These are phyloP conservation scores for Cercopithecus mona DNA, from an alignment of 2,113 vertebrate species.

Conservation along the genomic window DNA sequence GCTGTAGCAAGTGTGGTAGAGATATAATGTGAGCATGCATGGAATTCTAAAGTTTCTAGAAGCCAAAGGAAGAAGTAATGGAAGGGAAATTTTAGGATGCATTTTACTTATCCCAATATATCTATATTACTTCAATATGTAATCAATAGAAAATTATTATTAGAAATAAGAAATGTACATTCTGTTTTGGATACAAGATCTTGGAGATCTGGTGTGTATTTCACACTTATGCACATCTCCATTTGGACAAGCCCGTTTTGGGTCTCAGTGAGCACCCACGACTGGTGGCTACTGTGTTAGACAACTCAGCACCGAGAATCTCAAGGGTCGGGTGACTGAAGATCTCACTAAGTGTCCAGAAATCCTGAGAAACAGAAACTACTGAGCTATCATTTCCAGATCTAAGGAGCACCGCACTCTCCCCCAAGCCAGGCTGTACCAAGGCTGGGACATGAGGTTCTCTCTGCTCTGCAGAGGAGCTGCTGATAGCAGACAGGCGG, in stretches of 20 bases:
- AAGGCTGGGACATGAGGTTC: background rate
- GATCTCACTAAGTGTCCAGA: background rate
- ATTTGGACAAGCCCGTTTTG: accelerated
- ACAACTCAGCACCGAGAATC: background rate
- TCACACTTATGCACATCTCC: accelerated
- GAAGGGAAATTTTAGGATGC: background rate
- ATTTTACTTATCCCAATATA: background rate
- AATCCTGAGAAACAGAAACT: background rate
- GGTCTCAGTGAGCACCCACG: accelerated
- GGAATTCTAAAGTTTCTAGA: background rate
- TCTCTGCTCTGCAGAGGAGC: background rate
- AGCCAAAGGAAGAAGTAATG: background rate
- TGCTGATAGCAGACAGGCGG: background rate
- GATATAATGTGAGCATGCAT: accelerated
- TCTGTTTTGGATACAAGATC: no score
- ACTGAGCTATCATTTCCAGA: background rate
- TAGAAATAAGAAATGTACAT: background rate
- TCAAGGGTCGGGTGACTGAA: accelerated
- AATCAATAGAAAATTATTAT: background rate
- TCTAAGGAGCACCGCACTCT: background rate
- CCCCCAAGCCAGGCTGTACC: background rate
- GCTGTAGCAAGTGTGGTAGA: accelerated
- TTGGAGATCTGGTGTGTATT: background rate
- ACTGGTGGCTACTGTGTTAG: accelerated
- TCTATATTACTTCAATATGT: background rate